Evolutionary conservation across 1,140 invertebrate genomes (phyloP).

Genomic region (Rhizoglyphus robini): DNA sequence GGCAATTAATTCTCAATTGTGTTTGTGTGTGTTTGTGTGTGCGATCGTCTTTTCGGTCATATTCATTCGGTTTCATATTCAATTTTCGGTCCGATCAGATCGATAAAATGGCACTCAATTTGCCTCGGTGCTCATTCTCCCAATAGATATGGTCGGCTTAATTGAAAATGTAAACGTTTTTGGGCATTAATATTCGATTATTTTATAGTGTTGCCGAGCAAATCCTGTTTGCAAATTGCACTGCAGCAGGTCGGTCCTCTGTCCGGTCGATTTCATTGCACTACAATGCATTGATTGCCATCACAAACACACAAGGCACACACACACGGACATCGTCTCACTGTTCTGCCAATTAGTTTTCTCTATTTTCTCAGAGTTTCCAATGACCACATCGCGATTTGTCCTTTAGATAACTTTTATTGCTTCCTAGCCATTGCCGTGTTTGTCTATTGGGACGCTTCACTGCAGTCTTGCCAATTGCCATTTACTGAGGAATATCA

Average conservation of each 20-base stretch:
- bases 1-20: not conserved
- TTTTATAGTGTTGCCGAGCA: not conserved
- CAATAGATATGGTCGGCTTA: not conserved
- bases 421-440: not conserved
- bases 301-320: not conserved
- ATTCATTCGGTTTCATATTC: not conserved
- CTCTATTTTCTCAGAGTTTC: not conserved
- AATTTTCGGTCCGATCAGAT: not conserved
- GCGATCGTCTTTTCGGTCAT: not conserved
- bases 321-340: not conserved
- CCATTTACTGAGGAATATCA: too few species aligned
- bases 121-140: not conserved
- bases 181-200: slow-evolving; percentile 5
- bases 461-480: too few species aligned
- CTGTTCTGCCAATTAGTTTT: slow-evolving; percentile 2
- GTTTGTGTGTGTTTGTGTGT: not conserved
- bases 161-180: slow-evolving; percentile 4
- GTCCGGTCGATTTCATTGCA: not conserved
- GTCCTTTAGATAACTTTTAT: slow-evolving; percentile 10
- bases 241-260: not conserved
- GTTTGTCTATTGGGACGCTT: too few species aligned
- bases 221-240: slow-evolving; percentile 9
- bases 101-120: not conserved
- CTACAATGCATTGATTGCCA: not conserved
- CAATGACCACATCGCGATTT: not conserved